Evolutionary conservation across 2,888 invertebrate species (phyloP).

Genomic region (Alitta virens): DNA sequence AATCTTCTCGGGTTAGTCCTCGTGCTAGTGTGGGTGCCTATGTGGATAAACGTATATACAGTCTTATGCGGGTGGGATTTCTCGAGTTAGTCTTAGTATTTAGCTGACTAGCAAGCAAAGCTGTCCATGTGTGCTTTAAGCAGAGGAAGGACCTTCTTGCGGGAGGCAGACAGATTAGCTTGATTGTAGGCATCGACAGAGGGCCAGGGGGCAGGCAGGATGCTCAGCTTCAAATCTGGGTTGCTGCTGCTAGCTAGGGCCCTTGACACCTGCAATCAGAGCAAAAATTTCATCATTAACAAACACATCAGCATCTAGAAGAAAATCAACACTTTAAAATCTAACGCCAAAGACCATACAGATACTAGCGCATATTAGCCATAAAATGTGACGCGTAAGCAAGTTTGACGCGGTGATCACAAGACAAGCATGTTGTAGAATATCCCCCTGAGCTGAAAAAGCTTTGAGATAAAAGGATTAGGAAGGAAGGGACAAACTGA

Average conservation of each 20-base stretch:
- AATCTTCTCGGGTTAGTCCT: neutral
- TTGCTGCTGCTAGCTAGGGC: conserved; percentile 32
- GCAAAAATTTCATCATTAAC: neutral
- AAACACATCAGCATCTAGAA: no score
- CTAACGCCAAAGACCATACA: no score
- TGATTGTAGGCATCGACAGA: conserved; percentile 13
- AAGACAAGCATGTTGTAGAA: no score
- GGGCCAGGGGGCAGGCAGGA: conserved; percentile 21
- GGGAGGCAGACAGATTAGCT: conserved; percentile 44
- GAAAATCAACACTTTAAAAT: no score
- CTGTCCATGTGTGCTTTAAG: neutral
- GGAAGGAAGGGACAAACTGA: no score
- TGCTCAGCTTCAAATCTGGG: conserved; percentile 38
- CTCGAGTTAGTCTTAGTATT: neutral
- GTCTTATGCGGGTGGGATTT: neutral
- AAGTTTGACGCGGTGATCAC: no score
- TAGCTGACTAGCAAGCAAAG: neutral
- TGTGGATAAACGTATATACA: no score
- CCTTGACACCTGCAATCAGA: conserved; percentile 39
- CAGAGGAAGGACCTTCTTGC: conserved; percentile 53
- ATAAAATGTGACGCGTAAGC: no score
- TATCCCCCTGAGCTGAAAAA: no score
- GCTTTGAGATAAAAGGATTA: no score
- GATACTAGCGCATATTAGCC: no score
- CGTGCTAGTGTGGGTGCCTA: neutral